Evolutionary conservation across 2,888 invertebrate genomes (phyloP).

Genomic region (Lysandra coridon): DNA sequence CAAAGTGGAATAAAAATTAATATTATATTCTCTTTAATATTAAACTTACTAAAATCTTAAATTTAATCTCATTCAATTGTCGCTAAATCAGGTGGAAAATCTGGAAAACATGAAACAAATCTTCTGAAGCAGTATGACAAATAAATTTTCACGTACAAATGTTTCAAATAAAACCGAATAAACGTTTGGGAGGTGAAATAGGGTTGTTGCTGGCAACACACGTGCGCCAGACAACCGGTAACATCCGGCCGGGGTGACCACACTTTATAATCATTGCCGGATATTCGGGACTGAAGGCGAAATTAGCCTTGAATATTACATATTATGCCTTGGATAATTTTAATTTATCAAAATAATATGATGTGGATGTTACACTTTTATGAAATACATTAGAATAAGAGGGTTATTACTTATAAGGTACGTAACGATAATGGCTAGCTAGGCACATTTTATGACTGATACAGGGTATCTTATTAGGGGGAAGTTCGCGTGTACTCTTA

Average conservation of each 20-base stretch:
- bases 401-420: no score
- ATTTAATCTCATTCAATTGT: neutral
- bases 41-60: neutral
- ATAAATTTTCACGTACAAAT: slow-evolving; percentile 29
- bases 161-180: slow-evolving; percentile 30
- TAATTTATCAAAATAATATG: neutral
- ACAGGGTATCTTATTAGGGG: neutral
- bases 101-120: slow-evolving; percentile 19
- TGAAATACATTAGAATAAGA: no score
- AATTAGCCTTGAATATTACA: neutral
- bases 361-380: no score
- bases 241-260: slow-evolving; percentile 45
- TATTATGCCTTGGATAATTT: neutral
- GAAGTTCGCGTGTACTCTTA: neutral
- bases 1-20: no score
- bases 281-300: slow-evolving; percentile 1
- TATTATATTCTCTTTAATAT: neutral
- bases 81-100: neutral
- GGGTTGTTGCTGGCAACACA: slow-evolving; percentile 57
- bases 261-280: slow-evolving; percentile 18
- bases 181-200: neutral
- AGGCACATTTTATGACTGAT: neutral
- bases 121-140: slow-evolving; percentile 11
- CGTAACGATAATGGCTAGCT: no score
- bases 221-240: slow-evolving; percentile 61